phyloP scores from a whole-genome alignment of 1,140 invertebrate species.

The Periplaneta americana region DNA sequence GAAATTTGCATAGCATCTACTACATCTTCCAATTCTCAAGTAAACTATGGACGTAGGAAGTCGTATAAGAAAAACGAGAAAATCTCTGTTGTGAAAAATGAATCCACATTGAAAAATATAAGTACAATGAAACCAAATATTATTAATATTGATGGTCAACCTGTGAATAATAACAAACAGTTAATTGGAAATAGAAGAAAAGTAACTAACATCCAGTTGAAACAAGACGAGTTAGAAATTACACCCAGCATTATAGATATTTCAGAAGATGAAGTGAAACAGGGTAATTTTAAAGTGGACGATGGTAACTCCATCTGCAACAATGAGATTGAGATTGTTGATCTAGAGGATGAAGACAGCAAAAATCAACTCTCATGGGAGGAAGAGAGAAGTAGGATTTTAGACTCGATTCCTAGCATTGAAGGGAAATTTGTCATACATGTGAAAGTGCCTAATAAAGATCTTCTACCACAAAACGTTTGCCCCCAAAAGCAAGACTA shows the following conservation, averaged over 20 bases:
- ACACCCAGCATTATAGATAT: neutral
- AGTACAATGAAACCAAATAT: neutral
- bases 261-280: neutral
- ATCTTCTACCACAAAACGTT: neutral
- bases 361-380: neutral
- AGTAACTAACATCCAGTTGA: neutral
- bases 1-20: neutral
- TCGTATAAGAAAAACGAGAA: neutral
- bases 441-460: neutral
- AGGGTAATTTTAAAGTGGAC: neutral
- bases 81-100: neutral
- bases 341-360: neutral
- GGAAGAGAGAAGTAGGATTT: neutral
- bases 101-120: neutral
- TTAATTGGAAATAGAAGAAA: neutral
- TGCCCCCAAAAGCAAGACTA: constrained; percentile 2
- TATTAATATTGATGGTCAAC: neutral
- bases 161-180: neutral
- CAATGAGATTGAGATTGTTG: neutral
- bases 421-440: neutral
- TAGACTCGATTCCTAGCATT: constrained; percentile 5
- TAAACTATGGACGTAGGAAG: neutral
- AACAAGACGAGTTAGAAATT: neutral
- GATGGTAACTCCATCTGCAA: neutral
- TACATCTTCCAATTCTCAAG: neutral